Evolutionary conservation across 23 tunicate genomes (phyloP).

Genomic region (Styela clava): DNA sequence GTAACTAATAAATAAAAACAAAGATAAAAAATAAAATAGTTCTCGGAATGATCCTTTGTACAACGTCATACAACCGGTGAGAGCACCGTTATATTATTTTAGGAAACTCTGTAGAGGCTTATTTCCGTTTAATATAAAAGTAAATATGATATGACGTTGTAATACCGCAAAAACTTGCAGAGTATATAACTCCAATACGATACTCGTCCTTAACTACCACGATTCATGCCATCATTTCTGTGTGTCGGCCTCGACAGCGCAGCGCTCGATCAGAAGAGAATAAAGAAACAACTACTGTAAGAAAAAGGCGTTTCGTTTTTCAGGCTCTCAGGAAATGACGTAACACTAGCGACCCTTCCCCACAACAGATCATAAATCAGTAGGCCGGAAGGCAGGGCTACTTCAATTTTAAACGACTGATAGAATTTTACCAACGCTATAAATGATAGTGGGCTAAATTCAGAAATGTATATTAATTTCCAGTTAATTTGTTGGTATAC

Average conservation of each 20-base stretch:
- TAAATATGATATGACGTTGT: not conserved
- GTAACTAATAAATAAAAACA: too few species aligned
- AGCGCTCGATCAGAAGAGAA: not conserved
- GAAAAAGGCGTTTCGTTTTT: not conserved
- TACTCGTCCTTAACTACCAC: not conserved
- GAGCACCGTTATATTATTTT: too few species aligned
- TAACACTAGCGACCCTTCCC: constrained; percentile 19
- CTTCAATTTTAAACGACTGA: not conserved
- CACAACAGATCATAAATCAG: constrained; percentile 23
- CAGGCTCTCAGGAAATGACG: constrained; percentile 35
- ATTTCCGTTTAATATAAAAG: not conserved
- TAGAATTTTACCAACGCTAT: too few species aligned
- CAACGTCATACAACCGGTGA: too few species aligned
- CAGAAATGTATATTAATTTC: too few species aligned
- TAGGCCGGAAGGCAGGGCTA: constrained; percentile 26
- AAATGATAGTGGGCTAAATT: too few species aligned
- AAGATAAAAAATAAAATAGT: too few species aligned
- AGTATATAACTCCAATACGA: not conserved
- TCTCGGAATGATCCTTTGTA: too few species aligned
- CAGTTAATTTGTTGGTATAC: too few species aligned
- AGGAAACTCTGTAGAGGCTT: too few species aligned
- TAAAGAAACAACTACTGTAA: not conserved
- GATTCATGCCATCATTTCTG: not conserved
- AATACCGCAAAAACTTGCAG: not conserved
- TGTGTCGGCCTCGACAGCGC: not conserved